Conservation (phyloP, 2,113 vertebrate genomes). For the Ochotona curzoniae region DNA sequence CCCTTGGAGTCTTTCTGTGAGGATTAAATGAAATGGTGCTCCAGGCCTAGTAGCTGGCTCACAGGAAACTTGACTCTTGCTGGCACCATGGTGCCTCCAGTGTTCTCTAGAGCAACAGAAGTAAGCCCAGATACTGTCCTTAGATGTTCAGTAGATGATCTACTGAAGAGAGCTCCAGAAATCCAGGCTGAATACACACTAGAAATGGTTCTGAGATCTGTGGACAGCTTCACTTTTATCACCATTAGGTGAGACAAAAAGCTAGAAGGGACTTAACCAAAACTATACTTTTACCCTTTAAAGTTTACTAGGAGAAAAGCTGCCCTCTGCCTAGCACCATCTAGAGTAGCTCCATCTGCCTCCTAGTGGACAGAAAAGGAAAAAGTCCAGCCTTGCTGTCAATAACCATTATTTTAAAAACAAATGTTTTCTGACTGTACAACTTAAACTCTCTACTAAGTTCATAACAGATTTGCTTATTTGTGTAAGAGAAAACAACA, state of each 20-base stretch:
- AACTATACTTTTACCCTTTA: not conserved
- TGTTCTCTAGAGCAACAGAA: not conserved
- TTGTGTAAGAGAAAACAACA: not conserved
- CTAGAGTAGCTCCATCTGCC: slow-evolving; percentile 22
- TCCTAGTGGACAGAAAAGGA: slow-evolving; percentile 57
- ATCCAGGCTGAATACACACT: not conserved
- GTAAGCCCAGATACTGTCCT: not conserved
- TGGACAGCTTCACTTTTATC: not conserved
- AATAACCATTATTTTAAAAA: not conserved
- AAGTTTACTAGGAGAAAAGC: not conserved
- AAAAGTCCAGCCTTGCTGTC: slow-evolving; percentile 18
- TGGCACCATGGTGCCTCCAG: rapidly evolving
- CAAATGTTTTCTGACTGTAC: not conserved
- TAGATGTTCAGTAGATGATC: not conserved
- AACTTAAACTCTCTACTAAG: not conserved
- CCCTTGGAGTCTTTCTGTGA: not conserved
- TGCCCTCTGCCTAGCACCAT: rapidly evolving
- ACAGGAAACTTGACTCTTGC: not conserved
- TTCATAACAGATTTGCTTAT: not conserved
- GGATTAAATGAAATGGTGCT: not conserved
- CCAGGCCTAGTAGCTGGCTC: not conserved
- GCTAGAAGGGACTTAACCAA: not conserved
- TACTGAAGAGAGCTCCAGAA: not conserved
- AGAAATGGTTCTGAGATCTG: not conserved
- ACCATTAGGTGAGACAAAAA: not conserved